phyloP scores from a whole-genome alignment of 2,888 invertebrate genomes.

The Ypsolopha sequella region DNA sequence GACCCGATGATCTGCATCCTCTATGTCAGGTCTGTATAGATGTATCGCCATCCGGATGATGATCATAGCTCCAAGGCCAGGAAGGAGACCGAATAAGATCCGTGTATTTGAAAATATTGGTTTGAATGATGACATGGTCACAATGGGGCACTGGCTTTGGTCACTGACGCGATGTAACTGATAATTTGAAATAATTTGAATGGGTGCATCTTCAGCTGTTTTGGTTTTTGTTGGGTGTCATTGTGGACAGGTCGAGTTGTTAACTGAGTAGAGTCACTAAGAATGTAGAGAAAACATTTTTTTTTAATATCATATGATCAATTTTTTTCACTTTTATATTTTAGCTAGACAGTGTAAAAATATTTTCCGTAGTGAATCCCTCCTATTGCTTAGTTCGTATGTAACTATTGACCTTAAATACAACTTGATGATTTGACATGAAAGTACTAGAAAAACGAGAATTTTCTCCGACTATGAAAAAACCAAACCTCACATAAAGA shows the following conservation, averaged over 20 bases:
- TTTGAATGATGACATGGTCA: slow-evolving; percentile 29
- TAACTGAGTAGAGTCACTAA: background rate
- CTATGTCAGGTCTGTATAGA: slow-evolving; percentile 77
- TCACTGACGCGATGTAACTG: slow-evolving; percentile 14
- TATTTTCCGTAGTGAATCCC: too few species aligned
- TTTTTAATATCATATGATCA: too few species aligned
- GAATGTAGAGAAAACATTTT: too few species aligned
- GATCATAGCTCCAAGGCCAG: slow-evolving; percentile 75
- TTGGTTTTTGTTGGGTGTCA: slow-evolving; percentile 6
- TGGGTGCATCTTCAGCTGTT: slow-evolving; percentile 24
- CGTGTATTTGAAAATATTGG: slow-evolving; percentile 71
- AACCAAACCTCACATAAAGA: too few species aligned
- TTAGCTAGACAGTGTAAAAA: too few species aligned
- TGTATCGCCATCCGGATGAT: slow-evolving; percentile 74
- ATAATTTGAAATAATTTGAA: slow-evolving; percentile 13
- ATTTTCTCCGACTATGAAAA: too few species aligned
- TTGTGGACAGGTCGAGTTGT: background rate
- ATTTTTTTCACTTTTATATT: too few species aligned
- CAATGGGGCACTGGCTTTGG: background rate
- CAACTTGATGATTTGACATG: too few species aligned
- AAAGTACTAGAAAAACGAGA: too few species aligned
- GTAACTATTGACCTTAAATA: too few species aligned
- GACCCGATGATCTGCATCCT: slow-evolving; percentile 75
- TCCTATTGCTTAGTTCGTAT: too few species aligned
- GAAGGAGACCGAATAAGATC: slow-evolving; percentile 74